Evolutionary conservation across 1,140 invertebrate genomes (phyloP), one percentile per base, ranked within the genome.

Genomic region (Megalopta genalis): DNA sequence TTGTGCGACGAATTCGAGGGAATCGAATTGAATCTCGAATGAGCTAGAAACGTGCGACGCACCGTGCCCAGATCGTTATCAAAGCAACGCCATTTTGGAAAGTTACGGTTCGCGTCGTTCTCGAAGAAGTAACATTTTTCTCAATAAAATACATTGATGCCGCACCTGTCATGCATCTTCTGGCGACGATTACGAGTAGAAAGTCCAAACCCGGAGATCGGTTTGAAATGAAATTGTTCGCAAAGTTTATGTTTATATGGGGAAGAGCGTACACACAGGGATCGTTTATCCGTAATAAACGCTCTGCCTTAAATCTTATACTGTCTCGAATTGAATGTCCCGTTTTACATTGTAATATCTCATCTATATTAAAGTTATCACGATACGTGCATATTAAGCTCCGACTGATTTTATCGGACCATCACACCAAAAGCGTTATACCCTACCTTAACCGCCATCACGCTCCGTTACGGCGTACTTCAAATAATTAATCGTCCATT

Each of bases 371-470:
- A 21, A 18, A 72, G 49, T n/a, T 73, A 64, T 27, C 27, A 39
- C 42, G 42, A 3, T 39, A 25, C 59, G 14, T 27, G 63, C 63
- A 66, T 59, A 57, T 57, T 75, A 75, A 75, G 54, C 59, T 75
- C 21, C 42, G 37, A 32, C 63, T 27, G 64, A 75, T 75, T 67
- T 75, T 75, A 75, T 75, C 73, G 73, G 25, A 7, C 14, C 64
- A 25, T 75, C 49, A 18, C 32, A 42, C n/a, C 63, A 12, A 12
- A 54, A 46, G 10, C 42, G 25, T 54, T 73, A 54, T 52, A 37
- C n/a, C n/a, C 21, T 57, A n/a, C 37, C 21, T 46, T 9, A 39
- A 18, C 39, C 39, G 42, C 42, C 60, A 52, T 64, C 46, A 54
- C 21, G 27, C 60, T 64, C 42, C 21, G 25, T 71, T 59, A 46